A percentile compares a stretch with the other conserved stretches of the same genome.
phyloP scores from a whole-genome alignment of 92 coral and sea anemone genomes.

The Parazoanthus atlanticus region DNA sequence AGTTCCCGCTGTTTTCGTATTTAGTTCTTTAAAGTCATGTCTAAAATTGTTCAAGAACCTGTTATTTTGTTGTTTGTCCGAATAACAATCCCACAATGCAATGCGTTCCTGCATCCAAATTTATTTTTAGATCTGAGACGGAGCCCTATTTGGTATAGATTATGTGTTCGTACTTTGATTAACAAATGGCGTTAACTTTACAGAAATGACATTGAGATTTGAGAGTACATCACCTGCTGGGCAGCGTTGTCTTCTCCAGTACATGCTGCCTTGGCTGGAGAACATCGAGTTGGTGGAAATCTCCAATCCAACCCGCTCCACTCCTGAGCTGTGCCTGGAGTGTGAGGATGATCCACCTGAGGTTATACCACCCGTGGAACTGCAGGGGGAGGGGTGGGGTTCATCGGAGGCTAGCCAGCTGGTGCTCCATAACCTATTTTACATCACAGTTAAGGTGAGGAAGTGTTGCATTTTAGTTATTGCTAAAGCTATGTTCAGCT shows the following conservation, averaged over 20 bases:
- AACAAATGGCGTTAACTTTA: not conserved
- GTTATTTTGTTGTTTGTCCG: too few relatives aligned
- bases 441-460: constrained; percentile 91
- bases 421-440: constrained; percentile 93
- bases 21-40: too few relatives aligned
- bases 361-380: constrained; percentile 77
- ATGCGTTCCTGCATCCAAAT: too few relatives aligned
- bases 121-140: too few relatives aligned
- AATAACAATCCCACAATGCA: too few relatives aligned
- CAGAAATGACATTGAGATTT: constrained; percentile 95
- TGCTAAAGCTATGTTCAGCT: not conserved
- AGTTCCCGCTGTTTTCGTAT: too few relatives aligned
- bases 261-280: constrained; percentile 94
- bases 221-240: constrained; percentile 86
- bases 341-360: constrained; percentile 57
- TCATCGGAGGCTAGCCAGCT: constrained; percentile 93
- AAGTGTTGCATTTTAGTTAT: not conserved
- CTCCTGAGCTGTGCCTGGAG: constrained; percentile 64
- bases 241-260: constrained; percentile 93
- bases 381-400: constrained; percentile 99
- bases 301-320: constrained; percentile 66
- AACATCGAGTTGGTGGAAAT: constrained; percentile 93
- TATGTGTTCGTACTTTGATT: not conserved
- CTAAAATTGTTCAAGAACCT: too few relatives aligned
- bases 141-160: too few relatives aligned